Conservation (phyloP, 1,140 invertebrate genomes). For the Chelonus insularis region DNA sequence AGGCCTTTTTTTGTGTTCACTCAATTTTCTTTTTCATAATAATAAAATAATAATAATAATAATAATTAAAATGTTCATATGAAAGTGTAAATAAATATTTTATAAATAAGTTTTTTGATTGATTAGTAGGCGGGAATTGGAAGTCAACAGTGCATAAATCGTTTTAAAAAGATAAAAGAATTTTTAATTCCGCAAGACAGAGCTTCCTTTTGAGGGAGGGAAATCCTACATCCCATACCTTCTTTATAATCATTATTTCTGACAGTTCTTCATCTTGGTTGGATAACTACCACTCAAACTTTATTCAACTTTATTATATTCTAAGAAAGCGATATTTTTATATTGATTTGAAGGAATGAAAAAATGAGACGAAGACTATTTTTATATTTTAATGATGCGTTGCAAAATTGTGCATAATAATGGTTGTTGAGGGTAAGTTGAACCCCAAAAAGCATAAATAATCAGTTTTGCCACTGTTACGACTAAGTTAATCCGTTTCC, state of each 20-base stretch:
- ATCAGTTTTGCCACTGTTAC: conserved; percentile 41
- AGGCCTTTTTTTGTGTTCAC: too few relatives aligned
- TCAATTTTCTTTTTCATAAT: too few relatives aligned
- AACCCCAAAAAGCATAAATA: conserved; percentile 43
- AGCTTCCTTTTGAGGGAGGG: conserved; percentile 32
- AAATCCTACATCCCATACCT: conserved; percentile 26
- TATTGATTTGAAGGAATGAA: too few relatives aligned
- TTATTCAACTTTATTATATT: conserved; percentile 48
- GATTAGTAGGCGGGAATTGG: conserved; percentile 34
- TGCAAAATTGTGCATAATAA: background rate
- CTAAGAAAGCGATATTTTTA: conserved; percentile 8
- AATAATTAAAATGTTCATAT: too few relatives aligned
- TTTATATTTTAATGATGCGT: background rate
- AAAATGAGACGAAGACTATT: too few relatives aligned
- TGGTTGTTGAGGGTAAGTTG: conserved; percentile 2
- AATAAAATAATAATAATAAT: too few relatives aligned
- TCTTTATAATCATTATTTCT: conserved; percentile 40
- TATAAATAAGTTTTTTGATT: conserved; percentile 29
- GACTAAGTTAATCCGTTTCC: conserved; percentile 53
- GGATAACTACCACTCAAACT: conserved; percentile 43
- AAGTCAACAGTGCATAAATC: conserved; percentile 40
- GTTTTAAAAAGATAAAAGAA: conserved; percentile 53
- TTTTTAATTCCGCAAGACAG: conserved; percentile 52
- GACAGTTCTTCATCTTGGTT: conserved; percentile 39
- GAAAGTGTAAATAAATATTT: too few relatives aligned